Evolutionary conservation across 2,797 vertebrate genomes (phyloP), one percentile per base, ranked within the genome.

Genomic region (Eleutherodactylus coqui): DNA sequence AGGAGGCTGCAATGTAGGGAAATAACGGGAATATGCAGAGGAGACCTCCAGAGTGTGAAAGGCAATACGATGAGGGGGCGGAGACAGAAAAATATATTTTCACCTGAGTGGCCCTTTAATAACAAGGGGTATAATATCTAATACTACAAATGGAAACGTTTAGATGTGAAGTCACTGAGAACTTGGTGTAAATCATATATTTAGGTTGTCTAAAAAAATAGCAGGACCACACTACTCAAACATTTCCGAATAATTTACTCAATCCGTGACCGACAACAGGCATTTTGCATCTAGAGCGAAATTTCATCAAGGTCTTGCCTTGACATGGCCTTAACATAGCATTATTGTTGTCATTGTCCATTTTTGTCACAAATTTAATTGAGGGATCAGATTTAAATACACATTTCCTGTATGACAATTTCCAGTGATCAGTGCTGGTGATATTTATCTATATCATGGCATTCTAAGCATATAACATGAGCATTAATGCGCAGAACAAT

Each of bases 381-480:
- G 5, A 53, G 32, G 34, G 27, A 38, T 75, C 5, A 17, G 27
- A 41, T 75, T 75, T 75, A 14, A 43, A n/a, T 7, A 29, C 73
- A 53, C 14, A 6, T 64, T 29, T 60, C 0, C 32, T 41, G 1
- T n/a, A 43, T 7, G n/a, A 64, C 11, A 32, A 9, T 45, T 5
- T 36, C 6, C 70, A 69, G 17, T 27, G n/a, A 8, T 43, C 27
- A 19, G 27, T 86, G 67, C 69, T 86, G 77, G 43, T 86, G 78
- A 75, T 21, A 72, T 16, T 36, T 51, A 27, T 2, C 10, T 70
- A 64, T 64, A 34, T 24, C 4, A 29, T n/a, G 9, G n/a, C 24
- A 62, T 14, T 6, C 24, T 2, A 3, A 55, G 21, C 24, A 58
- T 53, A 21, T 53, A 29, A 62, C 32, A 32, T 16, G 24, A 27